These are phyloP conservation scores for Calvadosia cruxmelitensis DNA, from an alignment of 30 jellyfish, hydroid and myxozoan species.

Conservation along the genomic window DNA sequence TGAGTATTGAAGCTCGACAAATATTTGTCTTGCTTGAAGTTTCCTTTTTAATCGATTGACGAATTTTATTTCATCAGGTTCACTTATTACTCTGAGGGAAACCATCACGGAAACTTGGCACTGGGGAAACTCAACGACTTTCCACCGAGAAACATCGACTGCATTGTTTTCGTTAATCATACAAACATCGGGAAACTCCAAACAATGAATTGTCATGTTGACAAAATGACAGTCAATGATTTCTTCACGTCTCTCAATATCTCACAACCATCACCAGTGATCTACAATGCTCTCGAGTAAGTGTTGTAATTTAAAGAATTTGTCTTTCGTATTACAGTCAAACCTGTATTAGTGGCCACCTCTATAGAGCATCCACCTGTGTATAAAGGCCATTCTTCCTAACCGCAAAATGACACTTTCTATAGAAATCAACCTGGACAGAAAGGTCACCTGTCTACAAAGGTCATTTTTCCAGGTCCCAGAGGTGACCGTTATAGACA, in stretches of 20 bases:
- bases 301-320: background rate
- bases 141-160: slow-evolving; percentile 42
- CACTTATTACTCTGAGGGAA: slow-evolving; percentile 81
- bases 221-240: background rate
- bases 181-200: background rate
- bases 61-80: slow-evolving; percentile 16
- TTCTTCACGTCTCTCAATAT: background rate
- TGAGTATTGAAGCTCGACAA: too few species aligned
- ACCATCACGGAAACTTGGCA: slow-evolving; percentile 63
- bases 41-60: too few species aligned
- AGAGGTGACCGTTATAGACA: too few species aligned
- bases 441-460: too few species aligned
- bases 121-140: slow-evolving; percentile 60
- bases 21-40: too few species aligned
- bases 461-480: too few species aligned
- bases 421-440: too few species aligned
- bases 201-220: background rate
- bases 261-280: background rate
- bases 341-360: background rate
- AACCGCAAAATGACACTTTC: too few species aligned
- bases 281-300: background rate
- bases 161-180: slow-evolving; percentile 39
- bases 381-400: too few species aligned
- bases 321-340: background rate
- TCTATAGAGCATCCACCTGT: background rate